These are phyloP conservation scores for Rhincodon typus DNA, from an alignment of 2,797 vertebrate genomes.

Conservation along the genomic window DNA sequence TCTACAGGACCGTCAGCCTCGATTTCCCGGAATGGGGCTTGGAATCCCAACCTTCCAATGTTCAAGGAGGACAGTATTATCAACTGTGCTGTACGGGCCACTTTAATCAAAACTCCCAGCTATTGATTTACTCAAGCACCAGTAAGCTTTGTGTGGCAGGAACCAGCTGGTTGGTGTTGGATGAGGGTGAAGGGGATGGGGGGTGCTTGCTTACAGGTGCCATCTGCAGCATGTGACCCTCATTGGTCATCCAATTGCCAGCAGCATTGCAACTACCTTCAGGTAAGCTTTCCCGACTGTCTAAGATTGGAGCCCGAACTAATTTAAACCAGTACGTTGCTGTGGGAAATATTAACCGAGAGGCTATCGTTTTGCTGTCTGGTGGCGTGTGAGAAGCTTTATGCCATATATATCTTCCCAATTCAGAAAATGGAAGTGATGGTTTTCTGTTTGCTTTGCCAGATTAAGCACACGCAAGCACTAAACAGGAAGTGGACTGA, in stretches of 20 bases:
- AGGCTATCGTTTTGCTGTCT: not conserved
- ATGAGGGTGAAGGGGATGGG: too few relatives aligned
- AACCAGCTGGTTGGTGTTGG: not conserved
- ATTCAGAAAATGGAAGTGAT: not conserved
- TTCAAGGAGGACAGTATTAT: not conserved
- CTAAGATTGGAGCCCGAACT: not conserved
- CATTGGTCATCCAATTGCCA: too few relatives aligned
- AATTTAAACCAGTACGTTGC: not conserved
- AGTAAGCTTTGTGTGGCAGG: not conserved
- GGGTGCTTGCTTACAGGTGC: not conserved
- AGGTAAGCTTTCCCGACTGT: not conserved
- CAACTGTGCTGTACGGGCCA: not conserved
- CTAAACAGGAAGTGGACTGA: conserved; percentile 95
- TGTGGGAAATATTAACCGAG: not conserved
- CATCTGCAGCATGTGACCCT: not conserved
- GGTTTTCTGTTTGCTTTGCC: conserved; percentile 30
- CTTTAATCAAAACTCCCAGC: not conserved
- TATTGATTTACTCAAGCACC: not conserved
- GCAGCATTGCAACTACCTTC: too few relatives aligned
- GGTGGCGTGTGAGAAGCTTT: too few relatives aligned
- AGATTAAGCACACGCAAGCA: conserved; percentile 93
- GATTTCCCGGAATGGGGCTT: not conserved
- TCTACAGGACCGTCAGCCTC: not conserved
- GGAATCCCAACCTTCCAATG: not conserved
- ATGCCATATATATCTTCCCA: too few relatives aligned